Conservation (phyloP, 2,797 vertebrate species). For the Neoniphon sammara region DNA sequence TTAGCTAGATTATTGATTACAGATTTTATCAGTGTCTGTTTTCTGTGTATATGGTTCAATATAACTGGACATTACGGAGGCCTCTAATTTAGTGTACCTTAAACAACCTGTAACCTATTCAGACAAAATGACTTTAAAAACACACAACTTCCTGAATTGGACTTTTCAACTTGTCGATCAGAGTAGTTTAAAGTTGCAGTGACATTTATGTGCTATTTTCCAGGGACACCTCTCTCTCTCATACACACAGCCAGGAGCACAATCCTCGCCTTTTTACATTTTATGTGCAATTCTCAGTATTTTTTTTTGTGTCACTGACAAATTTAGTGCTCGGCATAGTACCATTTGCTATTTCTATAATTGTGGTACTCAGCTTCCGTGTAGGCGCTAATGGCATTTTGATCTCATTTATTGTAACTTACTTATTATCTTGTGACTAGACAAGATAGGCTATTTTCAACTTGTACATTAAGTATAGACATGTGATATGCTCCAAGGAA, state of each 20-base stretch:
- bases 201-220: slow-evolving; percentile 6
- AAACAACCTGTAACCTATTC: background rate
- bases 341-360: background rate
- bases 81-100: background rate
- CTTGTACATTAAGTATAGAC: slow-evolving; percentile 12
- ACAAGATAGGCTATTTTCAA: slow-evolving; percentile 15
- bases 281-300: background rate
- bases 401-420: slow-evolving; percentile 16
- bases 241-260: background rate
- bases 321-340: background rate
- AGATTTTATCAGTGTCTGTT: too few species aligned
- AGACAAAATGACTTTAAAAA: slow-evolving; percentile 35
- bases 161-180: slow-evolving; percentile 22
- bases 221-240: background rate
- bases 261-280: background rate
- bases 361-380: slow-evolving; percentile 23
- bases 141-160: slow-evolving; percentile 60
- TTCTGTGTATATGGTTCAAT: background rate
- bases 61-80: background rate
- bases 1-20: background rate
- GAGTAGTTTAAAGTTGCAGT: slow-evolving; percentile 12
- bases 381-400: slow-evolving; percentile 16
- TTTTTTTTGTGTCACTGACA: slow-evolving; percentile 17
- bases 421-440: slow-evolving; percentile 32
- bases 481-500: slow-evolving; percentile 31